Percentiles rank a stretch among this genome's conserved stretches.
These are phyloP conservation scores for Enteromius treurensis DNA, from an alignment of 2,797 vertebrate genomes.

Conservation along the genomic window DNA sequence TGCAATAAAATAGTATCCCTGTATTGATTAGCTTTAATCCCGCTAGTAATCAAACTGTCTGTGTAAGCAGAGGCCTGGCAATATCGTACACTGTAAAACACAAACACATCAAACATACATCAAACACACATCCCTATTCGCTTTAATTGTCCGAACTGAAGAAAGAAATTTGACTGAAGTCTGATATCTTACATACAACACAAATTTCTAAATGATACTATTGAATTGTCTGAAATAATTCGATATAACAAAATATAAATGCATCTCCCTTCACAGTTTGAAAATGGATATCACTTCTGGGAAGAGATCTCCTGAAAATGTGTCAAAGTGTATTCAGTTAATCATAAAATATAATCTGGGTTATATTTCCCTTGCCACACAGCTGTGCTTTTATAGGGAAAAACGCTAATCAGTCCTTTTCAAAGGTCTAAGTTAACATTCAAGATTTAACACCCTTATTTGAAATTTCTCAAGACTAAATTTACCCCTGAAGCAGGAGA, in stretches of 20 bases:
- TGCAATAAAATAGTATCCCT: background rate
- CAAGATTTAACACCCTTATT: background rate
- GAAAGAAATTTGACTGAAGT: background rate
- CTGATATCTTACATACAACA: background rate
- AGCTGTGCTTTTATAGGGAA: background rate
- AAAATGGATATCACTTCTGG: background rate
- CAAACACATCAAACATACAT: background rate
- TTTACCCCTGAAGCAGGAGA: slow-evolving; percentile 26
- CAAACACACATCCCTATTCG: background rate
- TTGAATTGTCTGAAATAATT: background rate
- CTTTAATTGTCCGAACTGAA: background rate
- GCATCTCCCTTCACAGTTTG: background rate
- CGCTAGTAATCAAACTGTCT: background rate
- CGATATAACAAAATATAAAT: background rate
- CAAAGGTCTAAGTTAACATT: slow-evolving; percentile 43
- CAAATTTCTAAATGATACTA: background rate
- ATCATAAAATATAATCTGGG: slow-evolving; percentile 24
- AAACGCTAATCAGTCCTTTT: background rate
- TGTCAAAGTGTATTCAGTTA: background rate
- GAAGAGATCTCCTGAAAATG: background rate
- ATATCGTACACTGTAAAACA: slow-evolving; percentile 7
- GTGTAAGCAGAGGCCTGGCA: background rate
- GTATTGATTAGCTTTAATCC: slow-evolving; percentile 1
- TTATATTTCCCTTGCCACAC: background rate
- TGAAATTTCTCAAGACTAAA: slow-evolving; percentile 23